These are phyloP conservation scores for Clarias fuscus DNA, from an alignment of 2,797 vertebrate species.

Conservation along the genomic window DNA sequence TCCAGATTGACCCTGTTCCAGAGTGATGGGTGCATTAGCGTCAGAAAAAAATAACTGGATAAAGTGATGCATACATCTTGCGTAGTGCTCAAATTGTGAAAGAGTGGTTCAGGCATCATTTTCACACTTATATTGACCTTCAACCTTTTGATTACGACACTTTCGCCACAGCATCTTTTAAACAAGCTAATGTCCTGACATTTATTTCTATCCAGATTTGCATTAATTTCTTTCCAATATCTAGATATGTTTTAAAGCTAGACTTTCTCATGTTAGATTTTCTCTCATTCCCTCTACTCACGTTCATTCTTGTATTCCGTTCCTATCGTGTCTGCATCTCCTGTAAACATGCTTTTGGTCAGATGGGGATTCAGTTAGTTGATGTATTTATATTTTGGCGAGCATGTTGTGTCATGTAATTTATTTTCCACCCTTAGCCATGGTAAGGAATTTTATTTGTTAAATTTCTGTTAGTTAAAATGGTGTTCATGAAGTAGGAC, in stretches of 20 bases:
- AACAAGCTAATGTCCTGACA: no score
- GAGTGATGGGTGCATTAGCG: no score
- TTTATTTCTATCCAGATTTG: no score
- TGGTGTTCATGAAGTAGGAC: neutral
- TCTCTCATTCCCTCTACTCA: neutral
- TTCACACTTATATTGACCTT: no score
- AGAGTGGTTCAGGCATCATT: no score
- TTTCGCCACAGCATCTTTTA: no score
- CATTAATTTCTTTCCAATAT: no score
- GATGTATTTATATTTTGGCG: slow-evolving; percentile 3
- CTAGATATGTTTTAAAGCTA: neutral
- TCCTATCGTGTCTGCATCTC: neutral
- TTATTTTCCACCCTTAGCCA: neutral
- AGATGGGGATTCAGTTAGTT: neutral
- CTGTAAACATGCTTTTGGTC: neutral
- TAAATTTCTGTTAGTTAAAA: neutral
- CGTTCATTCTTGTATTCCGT: neutral
- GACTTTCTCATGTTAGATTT: neutral
- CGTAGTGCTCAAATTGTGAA: no score
- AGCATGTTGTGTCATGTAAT: neutral
- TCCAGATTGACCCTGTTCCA: no score
- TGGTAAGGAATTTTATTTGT: neutral
- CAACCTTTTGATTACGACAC: no score
- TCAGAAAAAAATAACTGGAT: no score
- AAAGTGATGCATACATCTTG: no score